Percentiles rank a stretch among this genome's conserved stretches.
These are phyloP conservation scores for Buathra laborator DNA, from an alignment of 2,888 invertebrate genomes.

Conservation along the genomic window DNA sequence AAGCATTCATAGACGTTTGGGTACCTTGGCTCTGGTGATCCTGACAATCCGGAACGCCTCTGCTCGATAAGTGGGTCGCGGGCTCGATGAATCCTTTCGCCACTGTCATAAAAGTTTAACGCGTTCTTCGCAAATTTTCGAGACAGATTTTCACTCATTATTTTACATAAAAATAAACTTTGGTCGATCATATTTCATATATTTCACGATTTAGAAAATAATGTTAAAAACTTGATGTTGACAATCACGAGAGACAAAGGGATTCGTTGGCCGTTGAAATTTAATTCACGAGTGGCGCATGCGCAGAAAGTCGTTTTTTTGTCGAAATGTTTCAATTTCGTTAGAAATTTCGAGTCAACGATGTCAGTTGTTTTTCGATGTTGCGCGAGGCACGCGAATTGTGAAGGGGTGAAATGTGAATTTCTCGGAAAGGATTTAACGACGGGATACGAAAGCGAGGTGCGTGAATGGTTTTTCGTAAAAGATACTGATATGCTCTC, in stretches of 20 bases:
- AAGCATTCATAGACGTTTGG: not conserved
- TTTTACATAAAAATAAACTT: too few species aligned
- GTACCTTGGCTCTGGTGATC: conserved; percentile 1
- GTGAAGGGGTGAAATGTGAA: not conserved
- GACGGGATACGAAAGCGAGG: not conserved
- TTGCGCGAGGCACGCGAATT: not conserved
- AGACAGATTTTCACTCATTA: not conserved
- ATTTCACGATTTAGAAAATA: too few species aligned
- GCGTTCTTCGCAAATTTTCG: not conserved
- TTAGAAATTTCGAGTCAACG: too few species aligned
- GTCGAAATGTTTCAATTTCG: too few species aligned
- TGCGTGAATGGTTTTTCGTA: not conserved
- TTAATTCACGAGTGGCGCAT: too few species aligned
- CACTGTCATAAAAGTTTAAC: not conserved
- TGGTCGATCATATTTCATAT: too few species aligned
- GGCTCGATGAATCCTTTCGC: not conserved
- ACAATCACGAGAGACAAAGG: too few species aligned
- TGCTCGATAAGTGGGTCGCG: conserved; percentile 24
- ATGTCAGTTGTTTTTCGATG: too few species aligned
- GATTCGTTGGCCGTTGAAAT: too few species aligned
- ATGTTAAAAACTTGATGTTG: too few species aligned
- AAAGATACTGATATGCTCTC: not conserved
- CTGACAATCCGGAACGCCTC: not conserved
- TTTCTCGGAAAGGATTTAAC: too few species aligned
- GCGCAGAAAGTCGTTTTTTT: too few species aligned